A percentile compares a stretch with the other conserved stretches of the same genome.
Conservation (phyloP, 2,113 vertebrate species). For the Pongo abelii region DNA sequence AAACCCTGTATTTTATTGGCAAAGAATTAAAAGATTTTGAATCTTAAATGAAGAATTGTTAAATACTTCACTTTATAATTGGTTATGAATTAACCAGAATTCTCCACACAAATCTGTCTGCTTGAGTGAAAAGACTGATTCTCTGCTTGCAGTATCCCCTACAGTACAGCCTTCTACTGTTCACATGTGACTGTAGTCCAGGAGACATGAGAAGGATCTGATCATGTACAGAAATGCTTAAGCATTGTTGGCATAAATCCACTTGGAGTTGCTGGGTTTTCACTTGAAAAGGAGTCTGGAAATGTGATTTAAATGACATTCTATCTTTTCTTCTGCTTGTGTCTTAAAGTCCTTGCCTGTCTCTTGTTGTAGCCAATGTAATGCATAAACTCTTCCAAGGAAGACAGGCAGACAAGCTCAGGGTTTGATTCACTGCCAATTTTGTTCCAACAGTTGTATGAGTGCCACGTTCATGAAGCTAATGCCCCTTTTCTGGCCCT, state of each 20-base stretch:
- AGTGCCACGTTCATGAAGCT: neutral
- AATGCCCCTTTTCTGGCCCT: neutral
- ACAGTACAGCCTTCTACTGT: slow-evolving; percentile 42
- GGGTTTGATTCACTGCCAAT: neutral
- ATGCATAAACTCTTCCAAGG: neutral
- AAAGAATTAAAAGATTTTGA: slow-evolving; percentile 69
- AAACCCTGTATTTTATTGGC: slow-evolving; percentile 78
- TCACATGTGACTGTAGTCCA: slow-evolving; percentile 37
- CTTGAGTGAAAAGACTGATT: slow-evolving; percentile 71
- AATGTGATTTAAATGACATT: slow-evolving; percentile 33
- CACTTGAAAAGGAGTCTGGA: slow-evolving; percentile 19
- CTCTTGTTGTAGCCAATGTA: neutral
- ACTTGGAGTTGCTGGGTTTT: neutral
- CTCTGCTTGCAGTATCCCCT: slow-evolving; percentile 45
- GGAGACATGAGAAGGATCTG: slow-evolving; percentile 12
- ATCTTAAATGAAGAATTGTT: slow-evolving; percentile 79
- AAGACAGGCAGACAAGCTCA: neutral
- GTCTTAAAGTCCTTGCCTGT: slow-evolving; percentile 13
- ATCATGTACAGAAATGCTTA: slow-evolving; percentile 47
- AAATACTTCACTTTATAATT: slow-evolving; percentile 79
- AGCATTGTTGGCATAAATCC: neutral
- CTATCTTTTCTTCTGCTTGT: neutral
- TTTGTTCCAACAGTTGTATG: neutral
- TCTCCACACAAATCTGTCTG: slow-evolving; percentile 70
- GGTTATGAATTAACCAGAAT: slow-evolving; percentile 76